Evolutionary conservation across 2,797 vertebrate genomes (phyloP), one percentile per base, ranked within the genome.

Genomic region (Diplodus puntazzo): DNA sequence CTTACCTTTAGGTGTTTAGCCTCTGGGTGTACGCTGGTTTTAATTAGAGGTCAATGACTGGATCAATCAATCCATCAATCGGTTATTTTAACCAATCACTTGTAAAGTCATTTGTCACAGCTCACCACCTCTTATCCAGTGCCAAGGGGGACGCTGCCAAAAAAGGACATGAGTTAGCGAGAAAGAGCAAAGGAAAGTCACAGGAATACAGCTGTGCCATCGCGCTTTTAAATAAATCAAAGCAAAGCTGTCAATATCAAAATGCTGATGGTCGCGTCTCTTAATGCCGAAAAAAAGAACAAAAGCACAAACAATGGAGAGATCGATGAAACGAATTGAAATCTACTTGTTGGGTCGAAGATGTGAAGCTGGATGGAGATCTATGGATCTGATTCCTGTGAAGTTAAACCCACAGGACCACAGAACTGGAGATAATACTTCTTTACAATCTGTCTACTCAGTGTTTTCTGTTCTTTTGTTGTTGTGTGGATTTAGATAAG

Each of bases 61-160:
- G 57, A 71, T 88, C 84, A 77, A 73, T 87, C 59, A 73, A 62
- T 59, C 75, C 63, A 69, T 73, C 82, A 57, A 73, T 76, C 70
- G 72, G 67, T 85, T 64, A 75, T 68, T 73, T 74, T 14, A 79
- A 83, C 73, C 78, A 75, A 75, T 88, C 20, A n/a, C 21, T 82
- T 57, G 45, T 74, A 61, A 83, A 86, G 82, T 77, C 23, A 84
- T 85, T 88, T 67, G 77, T 79, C 86, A 62, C 9, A 5, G 77
- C 45, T 83, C 86, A 53, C 57, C 49, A 50, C n/a, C 63, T 75
- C 69, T 61, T 63, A 53, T 18, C 45, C 55, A 53, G n/a, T 23
- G 59, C 25, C 45, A 18, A 57, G 34, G 45, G 58, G 59, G 46
- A 10, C 1, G 5, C 27, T 43, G 66, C 55, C 39, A 21, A 21